These are phyloP conservation scores for Smittia aterrima DNA, from an alignment of 2,888 invertebrate genomes.

Conservation along the genomic window DNA sequence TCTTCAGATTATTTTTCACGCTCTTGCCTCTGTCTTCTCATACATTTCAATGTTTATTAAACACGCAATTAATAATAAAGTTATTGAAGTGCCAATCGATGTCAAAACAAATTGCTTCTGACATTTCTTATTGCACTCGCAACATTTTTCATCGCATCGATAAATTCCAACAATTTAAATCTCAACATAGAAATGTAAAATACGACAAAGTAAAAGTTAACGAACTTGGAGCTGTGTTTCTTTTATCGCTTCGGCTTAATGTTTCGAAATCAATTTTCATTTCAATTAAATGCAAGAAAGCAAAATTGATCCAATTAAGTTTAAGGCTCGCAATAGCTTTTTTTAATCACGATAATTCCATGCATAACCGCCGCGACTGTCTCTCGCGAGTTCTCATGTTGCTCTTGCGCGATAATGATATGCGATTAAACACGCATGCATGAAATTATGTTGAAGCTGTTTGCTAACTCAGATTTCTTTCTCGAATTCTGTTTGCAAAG, in stretches of 20 bases:
- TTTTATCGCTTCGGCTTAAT: background rate
- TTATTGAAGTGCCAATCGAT: background rate
- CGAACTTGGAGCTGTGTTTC: background rate
- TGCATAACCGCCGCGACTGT: no score
- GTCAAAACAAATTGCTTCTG: background rate
- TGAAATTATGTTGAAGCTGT: background rate
- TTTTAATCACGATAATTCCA: no score
- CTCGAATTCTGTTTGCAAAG: background rate
- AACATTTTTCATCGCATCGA: background rate
- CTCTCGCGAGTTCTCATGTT: background rate
- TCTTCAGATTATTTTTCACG: no score
- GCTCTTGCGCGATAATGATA: conserved; percentile 8
- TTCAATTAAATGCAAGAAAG: background rate
- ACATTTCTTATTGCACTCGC: background rate
- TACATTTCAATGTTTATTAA: background rate
- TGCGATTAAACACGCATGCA: conserved; percentile 32
- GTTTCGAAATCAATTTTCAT: background rate
- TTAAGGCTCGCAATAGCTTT: background rate
- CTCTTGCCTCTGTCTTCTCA: no score
- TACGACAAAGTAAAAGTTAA: no score
- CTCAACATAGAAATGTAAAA: no score
- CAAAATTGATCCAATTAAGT: background rate
- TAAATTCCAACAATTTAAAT: no score
- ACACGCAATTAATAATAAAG: background rate
- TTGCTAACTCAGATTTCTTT: background rate